Percentiles rank a stretch among this genome's conserved stretches.
These are phyloP conservation scores for Agelastica alni DNA, from an alignment of 2,888 invertebrate species.

Conservation along the genomic window DNA sequence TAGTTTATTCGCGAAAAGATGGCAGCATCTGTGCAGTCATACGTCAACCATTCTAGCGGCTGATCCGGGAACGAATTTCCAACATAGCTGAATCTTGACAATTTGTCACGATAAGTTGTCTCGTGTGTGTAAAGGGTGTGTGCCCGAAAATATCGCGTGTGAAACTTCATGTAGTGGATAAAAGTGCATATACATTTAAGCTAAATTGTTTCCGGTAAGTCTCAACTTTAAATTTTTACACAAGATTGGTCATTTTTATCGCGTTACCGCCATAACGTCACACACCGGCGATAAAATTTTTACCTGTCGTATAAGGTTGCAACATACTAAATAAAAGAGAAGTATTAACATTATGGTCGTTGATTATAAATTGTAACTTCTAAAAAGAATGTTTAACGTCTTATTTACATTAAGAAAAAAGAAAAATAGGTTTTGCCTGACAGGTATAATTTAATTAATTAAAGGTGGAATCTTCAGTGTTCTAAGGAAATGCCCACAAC, in stretches of 20 bases:
- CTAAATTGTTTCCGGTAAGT: conserved; percentile 43
- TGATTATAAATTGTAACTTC: conserved; percentile 15
- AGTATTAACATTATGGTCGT: no score
- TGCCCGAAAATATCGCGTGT: conserved; percentile 45
- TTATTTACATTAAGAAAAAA: conserved; percentile 14
- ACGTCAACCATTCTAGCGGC: conserved; percentile 14
- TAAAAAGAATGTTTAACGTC: conserved; percentile 17
- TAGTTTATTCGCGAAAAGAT: no score
- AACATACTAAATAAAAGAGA: conserved; percentile 14
- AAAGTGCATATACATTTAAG: conserved; percentile 38
- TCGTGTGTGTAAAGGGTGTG: conserved; percentile 48
- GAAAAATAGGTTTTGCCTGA: conserved; percentile 5
- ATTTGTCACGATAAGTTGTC: conserved; percentile 46
- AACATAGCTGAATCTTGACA: conserved; percentile 41
- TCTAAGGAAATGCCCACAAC: no score
- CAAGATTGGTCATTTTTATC: no score
- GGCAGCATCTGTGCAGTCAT: background rate
- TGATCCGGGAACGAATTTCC: conserved; percentile 17
- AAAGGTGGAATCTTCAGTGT: background rate
- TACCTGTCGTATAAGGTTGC: conserved; percentile 16
- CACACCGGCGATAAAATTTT: conserved; percentile 12
- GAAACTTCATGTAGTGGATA: conserved; percentile 49
- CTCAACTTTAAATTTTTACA: no score
- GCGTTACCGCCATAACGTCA: conserved; percentile 38
- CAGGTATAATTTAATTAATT: conserved; percentile 16